These are phyloP conservation scores for Anthopleura xanthogrammica DNA, from an alignment of 92 coral and sea anemone genomes.

Conservation along the genomic window DNA sequence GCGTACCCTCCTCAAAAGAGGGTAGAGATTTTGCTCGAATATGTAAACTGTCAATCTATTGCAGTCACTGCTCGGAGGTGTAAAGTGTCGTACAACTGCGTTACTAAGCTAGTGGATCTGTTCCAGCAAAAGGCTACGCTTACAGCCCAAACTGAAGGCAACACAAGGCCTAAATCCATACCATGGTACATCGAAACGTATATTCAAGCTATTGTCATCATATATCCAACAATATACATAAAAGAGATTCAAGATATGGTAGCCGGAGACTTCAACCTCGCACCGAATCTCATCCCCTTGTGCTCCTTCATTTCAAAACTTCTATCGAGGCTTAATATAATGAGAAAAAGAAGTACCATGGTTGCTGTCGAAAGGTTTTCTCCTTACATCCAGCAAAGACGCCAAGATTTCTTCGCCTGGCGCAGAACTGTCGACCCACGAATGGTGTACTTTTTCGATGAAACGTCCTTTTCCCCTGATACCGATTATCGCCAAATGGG, in stretches of 20 bases:
- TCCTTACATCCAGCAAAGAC: constrained; percentile 11
- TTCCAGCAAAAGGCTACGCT: neutral
- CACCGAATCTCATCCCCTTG: neutral
- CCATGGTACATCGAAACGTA: neutral
- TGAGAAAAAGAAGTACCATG: neutral
- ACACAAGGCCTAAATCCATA: constrained; percentile 6
- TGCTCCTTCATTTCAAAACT: constrained; percentile 5
- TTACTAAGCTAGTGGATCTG: neutral
- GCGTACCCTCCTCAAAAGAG: neutral
- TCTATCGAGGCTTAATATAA: neutral
- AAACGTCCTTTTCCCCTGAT: neutral
- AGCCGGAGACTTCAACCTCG: neutral
- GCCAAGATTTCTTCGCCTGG: constrained; percentile 15
- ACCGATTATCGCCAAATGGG: constrained; percentile 4
- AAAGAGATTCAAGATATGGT: neutral
- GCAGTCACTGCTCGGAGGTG: neutral
- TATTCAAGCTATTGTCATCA: neutral
- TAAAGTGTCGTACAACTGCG: constrained; percentile 1
- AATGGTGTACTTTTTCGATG: neutral
- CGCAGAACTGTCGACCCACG: constrained; percentile 20
- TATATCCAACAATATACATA: neutral
- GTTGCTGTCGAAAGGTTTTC: constrained; percentile 9
- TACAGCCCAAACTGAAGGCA: neutral
- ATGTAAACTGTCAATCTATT: neutral
- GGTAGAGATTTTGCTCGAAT: neutral